Evolutionary conservation across 2,797 vertebrate species (phyloP), one percentile per base, ranked within the genome.

Genomic region (Eremophila alpestris): DNA sequence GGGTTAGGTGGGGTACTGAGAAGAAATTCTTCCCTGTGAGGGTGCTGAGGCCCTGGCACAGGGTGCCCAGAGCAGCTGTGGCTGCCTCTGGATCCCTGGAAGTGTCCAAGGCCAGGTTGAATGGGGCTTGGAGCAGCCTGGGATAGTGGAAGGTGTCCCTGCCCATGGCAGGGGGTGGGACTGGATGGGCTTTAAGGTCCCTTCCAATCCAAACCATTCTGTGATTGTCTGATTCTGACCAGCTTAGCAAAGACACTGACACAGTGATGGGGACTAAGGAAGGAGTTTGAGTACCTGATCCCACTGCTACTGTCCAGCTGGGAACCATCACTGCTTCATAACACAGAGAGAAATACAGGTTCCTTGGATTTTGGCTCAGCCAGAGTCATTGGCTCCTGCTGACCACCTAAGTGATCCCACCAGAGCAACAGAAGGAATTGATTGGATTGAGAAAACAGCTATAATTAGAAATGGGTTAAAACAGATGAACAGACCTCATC

Each of bases 391-490:
- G 56, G 55, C 41, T 93, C 43, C 58, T 29, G 65, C 52, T 86
- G 89, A 75, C 36, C 73, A 83, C 36, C 77, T 82, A 56, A 93
- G 38, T 5, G 36, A 89, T 83, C 73, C 68, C 62, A 92, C 26
- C 62, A 87, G 60, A n/a, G 58, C 51, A 91, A 48, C 69, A 81
- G 45, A 51, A 89, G 51, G 70, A 79, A 91, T 43, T 85, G 79
- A 92, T 85, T 68, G 55, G 43, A 59, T 45, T 83, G 38, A 92
- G 65, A 96, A 95, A 81, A 59, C 38, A n/a, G 32, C 63, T 75
- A 87, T 87, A 94, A 94, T 90, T 95, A 91, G 91, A 95, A 93
- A 94, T 49, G 67, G 83, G 85, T 88, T 76, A 86, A 93, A 94
- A 9, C 94, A 95, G 91, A 78, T 88, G 65, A 88, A 76, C 70